Percentiles rank a stretch among this genome's conserved stretches.
These are phyloP conservation scores for Spicauda simplicius DNA, from an alignment of 2,888 invertebrate species.

Conservation along the genomic window DNA sequence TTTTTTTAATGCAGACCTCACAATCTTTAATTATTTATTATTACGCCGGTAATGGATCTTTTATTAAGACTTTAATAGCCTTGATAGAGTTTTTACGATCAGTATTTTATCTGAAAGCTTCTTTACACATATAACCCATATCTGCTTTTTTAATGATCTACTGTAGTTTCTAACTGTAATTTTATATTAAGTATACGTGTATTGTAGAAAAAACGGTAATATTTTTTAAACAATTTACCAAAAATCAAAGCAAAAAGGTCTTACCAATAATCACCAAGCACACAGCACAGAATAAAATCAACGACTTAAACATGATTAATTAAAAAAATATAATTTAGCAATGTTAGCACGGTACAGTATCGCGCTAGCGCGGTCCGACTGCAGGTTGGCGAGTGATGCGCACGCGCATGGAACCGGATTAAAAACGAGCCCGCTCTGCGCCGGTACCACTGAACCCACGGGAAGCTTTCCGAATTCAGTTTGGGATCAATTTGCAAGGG, in stretches of 20 bases:
- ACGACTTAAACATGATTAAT: constrained; percentile 68
- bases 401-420: constrained; percentile 67
- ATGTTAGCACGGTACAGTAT: constrained; percentile 46
- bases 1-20: no score
- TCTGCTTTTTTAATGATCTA: no score
- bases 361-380: constrained; percentile 57
- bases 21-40: no score
- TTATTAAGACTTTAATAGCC: no score
- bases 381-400: constrained; percentile 72
- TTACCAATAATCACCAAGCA: constrained; percentile 70
- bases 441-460: constrained; percentile 25
- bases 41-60: no score
- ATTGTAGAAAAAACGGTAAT: no score
- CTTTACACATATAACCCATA: no score
- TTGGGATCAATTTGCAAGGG: constrained; percentile 14
- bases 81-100: no score
- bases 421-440: constrained; percentile 56
- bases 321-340: constrained; percentile 12
- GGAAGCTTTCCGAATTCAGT: constrained; percentile 28
- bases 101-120: no score
- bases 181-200: no score
- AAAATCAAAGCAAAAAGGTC: not conserved
- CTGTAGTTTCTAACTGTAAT: no score
- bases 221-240: not conserved
- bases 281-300: constrained; percentile 68